Evolutionary conservation across 2,113 vertebrate genomes (phyloP).

Genomic region (pig (Sus scrofa)): DNA sequence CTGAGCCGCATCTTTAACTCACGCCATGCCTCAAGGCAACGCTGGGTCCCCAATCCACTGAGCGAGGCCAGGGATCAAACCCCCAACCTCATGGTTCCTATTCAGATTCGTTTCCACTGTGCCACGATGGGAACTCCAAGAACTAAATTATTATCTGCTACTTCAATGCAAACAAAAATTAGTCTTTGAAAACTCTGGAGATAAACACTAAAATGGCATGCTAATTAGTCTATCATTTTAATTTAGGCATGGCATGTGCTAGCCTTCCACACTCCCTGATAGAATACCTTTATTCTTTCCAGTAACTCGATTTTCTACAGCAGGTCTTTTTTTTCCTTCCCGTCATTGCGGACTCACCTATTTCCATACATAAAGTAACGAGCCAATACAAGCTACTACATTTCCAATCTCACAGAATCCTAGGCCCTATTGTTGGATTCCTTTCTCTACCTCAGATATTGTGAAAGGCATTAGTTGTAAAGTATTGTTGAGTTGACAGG

Average conservation of each 20-base stretch:
- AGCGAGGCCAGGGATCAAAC: too few relatives aligned
- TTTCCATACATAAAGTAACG: conserved; percentile 74
- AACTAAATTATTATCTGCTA: conserved; percentile 42
- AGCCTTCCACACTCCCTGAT: background rate
- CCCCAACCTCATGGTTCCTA: too few relatives aligned
- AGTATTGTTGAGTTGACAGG: conserved; percentile 86
- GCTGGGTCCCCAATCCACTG: too few relatives aligned
- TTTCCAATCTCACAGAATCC: conserved; percentile 75
- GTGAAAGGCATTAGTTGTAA: conserved; percentile 83
- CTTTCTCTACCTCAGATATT: conserved; percentile 74
- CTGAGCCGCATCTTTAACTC: too few relatives aligned
- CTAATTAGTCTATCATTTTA: conserved; percentile 64
- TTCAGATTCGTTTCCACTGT: too few relatives aligned
- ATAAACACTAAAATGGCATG: conserved; percentile 22
- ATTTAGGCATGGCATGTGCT: background rate
- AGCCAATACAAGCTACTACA: conserved; percentile 65
- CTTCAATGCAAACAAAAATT: conserved; percentile 52
- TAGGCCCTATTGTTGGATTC: conserved; percentile 71
- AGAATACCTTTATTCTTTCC: conserved; percentile 25
- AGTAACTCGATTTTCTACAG: conserved; percentile 16
- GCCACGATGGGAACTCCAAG: too few relatives aligned
- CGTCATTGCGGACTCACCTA: conserved; percentile 35
- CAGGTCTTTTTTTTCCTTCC: background rate
- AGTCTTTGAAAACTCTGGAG: conserved; percentile 6
- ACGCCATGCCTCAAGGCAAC: too few relatives aligned